Evolutionary conservation across 2,888 invertebrate genomes (phyloP).

Genomic region (Perizoma flavofasciatum): DNA sequence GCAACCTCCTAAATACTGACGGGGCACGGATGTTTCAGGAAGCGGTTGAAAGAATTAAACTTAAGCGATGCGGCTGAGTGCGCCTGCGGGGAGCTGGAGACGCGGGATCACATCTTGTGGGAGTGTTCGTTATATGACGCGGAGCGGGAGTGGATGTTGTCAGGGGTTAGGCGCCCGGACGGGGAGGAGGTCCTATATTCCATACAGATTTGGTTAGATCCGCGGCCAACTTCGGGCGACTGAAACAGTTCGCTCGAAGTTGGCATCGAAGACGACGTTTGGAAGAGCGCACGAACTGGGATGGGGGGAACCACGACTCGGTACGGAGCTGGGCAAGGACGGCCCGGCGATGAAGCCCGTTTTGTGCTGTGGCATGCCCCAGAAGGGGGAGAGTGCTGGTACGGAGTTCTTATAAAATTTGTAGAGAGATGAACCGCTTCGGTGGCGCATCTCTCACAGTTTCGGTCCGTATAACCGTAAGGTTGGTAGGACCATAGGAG

Average conservation of each 20-base stretch:
- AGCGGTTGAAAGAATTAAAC: background rate
- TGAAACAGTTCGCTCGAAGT: slow-evolving; percentile 2
- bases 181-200: slow-evolving; percentile 1
- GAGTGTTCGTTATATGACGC: background rate
- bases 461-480: too few relatives aligned
- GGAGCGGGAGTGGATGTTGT: background rate
- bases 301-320: too few relatives aligned
- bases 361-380: too few relatives aligned
- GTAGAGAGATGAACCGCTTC: too few relatives aligned
- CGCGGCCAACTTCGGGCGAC: slow-evolving; percentile 1
- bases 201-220: background rate
- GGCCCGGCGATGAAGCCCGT: too few relatives aligned
- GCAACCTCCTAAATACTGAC: background rate
- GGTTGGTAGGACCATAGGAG: too few relatives aligned
- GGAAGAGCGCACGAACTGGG: background rate
- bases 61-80: background rate
- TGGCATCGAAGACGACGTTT: background rate
- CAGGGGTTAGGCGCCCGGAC: background rate
- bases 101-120: slow-evolving; percentile 11
- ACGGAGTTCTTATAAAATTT: too few relatives aligned
- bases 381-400: too few relatives aligned
- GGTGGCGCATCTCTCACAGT: too few relatives aligned
- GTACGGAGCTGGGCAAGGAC: too few relatives aligned
- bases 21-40: slow-evolving; percentile 9
- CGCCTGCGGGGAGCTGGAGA: slow-evolving; percentile 5